A percentile compares a stretch with the other conserved stretches of the same genome.
These are phyloP conservation scores for Catharus bicknelli DNA, from an alignment of 2,113 vertebrate species.

Conservation along the genomic window DNA sequence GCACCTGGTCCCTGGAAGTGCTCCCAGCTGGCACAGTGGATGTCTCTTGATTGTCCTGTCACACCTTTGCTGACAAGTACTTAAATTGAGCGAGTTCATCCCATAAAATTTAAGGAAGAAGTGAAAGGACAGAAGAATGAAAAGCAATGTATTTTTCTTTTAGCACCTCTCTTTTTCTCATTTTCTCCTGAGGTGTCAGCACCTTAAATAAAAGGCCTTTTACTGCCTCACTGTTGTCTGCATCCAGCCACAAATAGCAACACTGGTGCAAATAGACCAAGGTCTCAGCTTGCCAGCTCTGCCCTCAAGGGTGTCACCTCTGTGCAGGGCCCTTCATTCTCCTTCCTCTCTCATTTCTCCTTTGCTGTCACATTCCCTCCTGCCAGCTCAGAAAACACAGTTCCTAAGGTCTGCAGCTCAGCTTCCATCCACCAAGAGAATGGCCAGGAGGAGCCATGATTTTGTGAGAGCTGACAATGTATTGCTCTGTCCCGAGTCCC, in stretches of 20 bases:
- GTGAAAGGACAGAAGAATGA: slow-evolving; percentile 15
- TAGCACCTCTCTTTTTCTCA: slow-evolving; percentile 61
- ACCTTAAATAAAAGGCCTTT: slow-evolving; percentile 73
- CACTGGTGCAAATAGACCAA: not conserved
- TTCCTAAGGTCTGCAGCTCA: not conserved
- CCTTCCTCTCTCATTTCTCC: slow-evolving; percentile 19
- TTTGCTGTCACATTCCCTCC: slow-evolving; percentile 35
- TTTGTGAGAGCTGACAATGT: not conserved
- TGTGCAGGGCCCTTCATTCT: not conserved
- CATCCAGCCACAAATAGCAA: slow-evolving; percentile 47
- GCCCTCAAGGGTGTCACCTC: slow-evolving; percentile 14
- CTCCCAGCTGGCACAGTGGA: not conserved
- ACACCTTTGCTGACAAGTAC: slow-evolving; percentile 14
- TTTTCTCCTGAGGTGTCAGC: slow-evolving; percentile 68
- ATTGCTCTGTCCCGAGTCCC: not conserved
- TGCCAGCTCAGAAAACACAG: not conserved
- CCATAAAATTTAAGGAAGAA: slow-evolving; percentile 54
- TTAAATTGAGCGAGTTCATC: slow-evolving; percentile 32
- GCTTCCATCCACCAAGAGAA: not conserved
- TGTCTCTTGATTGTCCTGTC: not conserved
- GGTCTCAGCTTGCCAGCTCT: slow-evolving; percentile 7
- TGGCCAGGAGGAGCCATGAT: not conserved
- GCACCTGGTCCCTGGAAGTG: not conserved
- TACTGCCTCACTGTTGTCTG: slow-evolving; percentile 51
- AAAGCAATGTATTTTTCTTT: slow-evolving; percentile 56